Conservation (phyloP, 1,140 invertebrate species). For the Pachypeltis micranthus region DNA sequence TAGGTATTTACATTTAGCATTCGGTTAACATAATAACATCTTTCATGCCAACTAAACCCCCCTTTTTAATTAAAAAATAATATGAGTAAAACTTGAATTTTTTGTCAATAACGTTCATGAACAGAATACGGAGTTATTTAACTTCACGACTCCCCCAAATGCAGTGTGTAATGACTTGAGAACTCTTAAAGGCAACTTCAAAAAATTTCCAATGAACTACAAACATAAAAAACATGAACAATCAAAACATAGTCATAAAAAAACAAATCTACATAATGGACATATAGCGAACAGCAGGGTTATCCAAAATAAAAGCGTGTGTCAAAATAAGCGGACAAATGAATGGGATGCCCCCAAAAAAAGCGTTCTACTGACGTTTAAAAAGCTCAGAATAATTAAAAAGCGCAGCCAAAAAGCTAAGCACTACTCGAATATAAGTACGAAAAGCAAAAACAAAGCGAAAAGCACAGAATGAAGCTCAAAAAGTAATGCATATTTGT, state of each 20-base stretch:
- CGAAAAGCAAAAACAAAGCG: conserved; percentile 10
- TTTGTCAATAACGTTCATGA: not conserved
- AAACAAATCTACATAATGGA: not conserved
- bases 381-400: conserved; percentile 19
- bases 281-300: conserved; percentile 32
- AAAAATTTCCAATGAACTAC: not conserved
- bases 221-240: not conserved
- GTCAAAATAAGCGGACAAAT: conserved; percentile 17
- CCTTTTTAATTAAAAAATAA: too few species aligned
- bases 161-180: too few species aligned
- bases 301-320: conserved; percentile 35
- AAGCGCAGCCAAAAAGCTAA: conserved; percentile 17
- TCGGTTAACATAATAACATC: conserved; percentile 7
- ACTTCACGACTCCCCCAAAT: too few species aligned
- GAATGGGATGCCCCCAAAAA: conserved; percentile 17
- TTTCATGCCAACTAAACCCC: too few species aligned
- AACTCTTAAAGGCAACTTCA: too few species aligned
- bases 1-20: conserved; percentile 14
- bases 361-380: conserved; percentile 24
- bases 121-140: not conserved
- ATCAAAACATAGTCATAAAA: not conserved
- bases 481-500: not conserved
- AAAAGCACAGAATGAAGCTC: not conserved
- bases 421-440: conserved; percentile 18
- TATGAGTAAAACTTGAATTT: too few species aligned